Evolutionary conservation across 2,797 vertebrate species (phyloP).

Genomic region (Cheirogaleus major): DNA sequence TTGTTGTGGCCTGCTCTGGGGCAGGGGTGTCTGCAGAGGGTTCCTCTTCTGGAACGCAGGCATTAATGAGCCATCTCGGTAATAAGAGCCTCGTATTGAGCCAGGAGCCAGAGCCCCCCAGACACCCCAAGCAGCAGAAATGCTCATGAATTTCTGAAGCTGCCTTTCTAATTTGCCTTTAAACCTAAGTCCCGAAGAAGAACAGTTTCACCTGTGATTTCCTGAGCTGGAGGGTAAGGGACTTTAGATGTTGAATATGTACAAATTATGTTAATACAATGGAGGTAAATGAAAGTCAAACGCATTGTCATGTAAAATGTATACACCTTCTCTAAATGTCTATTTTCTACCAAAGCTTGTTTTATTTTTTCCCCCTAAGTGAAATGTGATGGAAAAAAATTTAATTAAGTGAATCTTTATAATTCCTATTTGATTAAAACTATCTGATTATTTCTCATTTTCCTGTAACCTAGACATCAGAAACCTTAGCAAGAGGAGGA

Average conservation of each 20-base stretch:
- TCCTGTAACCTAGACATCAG: constrained; percentile 58
- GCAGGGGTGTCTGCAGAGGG: constrained; percentile 74
- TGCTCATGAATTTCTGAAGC: constrained; percentile 81
- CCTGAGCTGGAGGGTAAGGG: constrained; percentile 27
- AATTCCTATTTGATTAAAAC: constrained; percentile 55
- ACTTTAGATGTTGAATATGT: constrained; percentile 56
- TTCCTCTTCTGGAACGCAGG: constrained; percentile 74
- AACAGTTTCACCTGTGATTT: constrained; percentile 74
- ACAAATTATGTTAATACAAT: constrained; percentile 58
- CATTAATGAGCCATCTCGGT: constrained; percentile 83
- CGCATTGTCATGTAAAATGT: neutral
- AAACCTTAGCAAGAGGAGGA: constrained; percentile 56
- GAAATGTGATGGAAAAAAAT: constrained; percentile 1
- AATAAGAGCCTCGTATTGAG: constrained; percentile 70
- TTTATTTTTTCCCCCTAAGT: neutral
- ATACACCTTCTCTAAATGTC: neutral
- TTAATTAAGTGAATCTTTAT: constrained; percentile 48
- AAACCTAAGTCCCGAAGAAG: constrained; percentile 72
- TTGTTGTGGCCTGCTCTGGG: constrained; percentile 76
- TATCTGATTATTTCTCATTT: constrained; percentile 71
- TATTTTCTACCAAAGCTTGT: neutral
- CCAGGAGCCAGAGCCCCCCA: constrained; percentile 77
- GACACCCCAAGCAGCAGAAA: constrained; percentile 78
- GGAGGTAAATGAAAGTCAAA: constrained; percentile 61
- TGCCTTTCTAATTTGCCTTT: constrained; percentile 79